Conservation (phyloP, 2,888 invertebrate genomes). For the Ectemnius lituratus region DNA sequence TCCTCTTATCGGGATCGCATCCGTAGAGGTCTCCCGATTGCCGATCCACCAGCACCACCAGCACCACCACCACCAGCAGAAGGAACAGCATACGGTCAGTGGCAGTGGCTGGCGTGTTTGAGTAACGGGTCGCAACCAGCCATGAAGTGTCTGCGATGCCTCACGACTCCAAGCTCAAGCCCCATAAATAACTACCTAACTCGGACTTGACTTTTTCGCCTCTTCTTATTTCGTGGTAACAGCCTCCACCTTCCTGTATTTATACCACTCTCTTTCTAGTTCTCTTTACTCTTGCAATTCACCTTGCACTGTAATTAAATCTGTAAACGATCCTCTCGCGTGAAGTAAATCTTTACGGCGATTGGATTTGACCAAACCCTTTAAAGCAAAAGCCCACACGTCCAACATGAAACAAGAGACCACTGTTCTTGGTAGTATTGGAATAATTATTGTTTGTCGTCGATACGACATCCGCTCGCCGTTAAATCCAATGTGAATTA, state of each 20-base stretch:
- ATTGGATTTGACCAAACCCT: not conserved
- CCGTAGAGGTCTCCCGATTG: constrained; percentile 39
- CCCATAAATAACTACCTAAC: constrained; percentile 62
- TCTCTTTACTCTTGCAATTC: no score
- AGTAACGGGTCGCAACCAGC: constrained; percentile 64
- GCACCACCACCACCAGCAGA: constrained; percentile 16
- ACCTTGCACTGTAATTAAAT: constrained; percentile 33
- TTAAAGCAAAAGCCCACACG: not conserved
- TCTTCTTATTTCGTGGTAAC: constrained; percentile 30
- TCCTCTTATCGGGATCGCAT: constrained; percentile 63
- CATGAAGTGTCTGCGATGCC: constrained; percentile 58
- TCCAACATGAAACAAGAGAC: not conserved
- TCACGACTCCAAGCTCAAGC: constrained; percentile 54
- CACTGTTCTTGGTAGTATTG: not conserved
- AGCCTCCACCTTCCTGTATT: constrained; percentile 21
- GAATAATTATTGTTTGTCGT: constrained; percentile 32
- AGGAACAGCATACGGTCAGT: constrained; percentile 16
- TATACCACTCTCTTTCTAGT: not conserved
- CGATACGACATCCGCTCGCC: constrained; percentile 8
- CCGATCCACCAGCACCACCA: constrained; percentile 34
- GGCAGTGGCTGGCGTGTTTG: constrained; percentile 49
- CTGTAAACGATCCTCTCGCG: constrained; percentile 25
- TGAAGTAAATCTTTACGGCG: constrained; percentile 26
- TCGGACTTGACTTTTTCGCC: constrained; percentile 40
- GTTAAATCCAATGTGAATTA: constrained; percentile 38